Evolutionary conservation across 1,140 invertebrate genomes (phyloP), one percentile per base, ranked within the genome.

Genomic region (Conus betulinus): DNA sequence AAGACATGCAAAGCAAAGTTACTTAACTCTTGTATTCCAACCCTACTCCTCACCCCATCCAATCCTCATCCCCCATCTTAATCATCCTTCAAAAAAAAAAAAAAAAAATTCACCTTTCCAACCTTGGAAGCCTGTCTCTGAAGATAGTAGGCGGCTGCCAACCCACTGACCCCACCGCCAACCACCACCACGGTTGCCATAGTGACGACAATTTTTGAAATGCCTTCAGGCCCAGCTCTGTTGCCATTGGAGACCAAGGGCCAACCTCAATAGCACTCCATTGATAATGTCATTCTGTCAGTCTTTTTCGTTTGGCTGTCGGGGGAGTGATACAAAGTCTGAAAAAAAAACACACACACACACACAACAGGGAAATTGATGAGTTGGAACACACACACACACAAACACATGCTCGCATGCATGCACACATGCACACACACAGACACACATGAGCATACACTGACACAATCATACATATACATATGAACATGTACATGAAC

Each of bases 161-260:
- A 83, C 7, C 92, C 92, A 76, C 91, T 92, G 1, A 91, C 87
- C 55, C 93, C 92, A 23, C 91, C 92, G 5, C 93, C 92, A 67
- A 93, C 55, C 51, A 92, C 88, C 11, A 93, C 91, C 53, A 91
- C 92, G 15, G 93, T 92, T 81, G 90, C 67, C 92, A 93, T 93
- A 83, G 55, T 89, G 84, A 88, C 52, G 51, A 53, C 25, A 39
- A 20, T 10, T 53, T 5, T 6, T 53, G 17, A 15, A 52, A 25
- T 85, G n/a, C 15, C 57, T 27, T 15, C 39, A 63, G 5, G n/a
- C 55, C 17, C 67, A n/a, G 5, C 20, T 57, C 15, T n/a, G n/a
- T 63, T 82, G 39, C 79, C 23, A 8, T 82, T 0, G 0, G 39
- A 39, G 17, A 82, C 39, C 3, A 13, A 51, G 25, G 8, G 39